Conservation (phyloP, 1,140 invertebrate species). For the Maniola jurtina region DNA sequence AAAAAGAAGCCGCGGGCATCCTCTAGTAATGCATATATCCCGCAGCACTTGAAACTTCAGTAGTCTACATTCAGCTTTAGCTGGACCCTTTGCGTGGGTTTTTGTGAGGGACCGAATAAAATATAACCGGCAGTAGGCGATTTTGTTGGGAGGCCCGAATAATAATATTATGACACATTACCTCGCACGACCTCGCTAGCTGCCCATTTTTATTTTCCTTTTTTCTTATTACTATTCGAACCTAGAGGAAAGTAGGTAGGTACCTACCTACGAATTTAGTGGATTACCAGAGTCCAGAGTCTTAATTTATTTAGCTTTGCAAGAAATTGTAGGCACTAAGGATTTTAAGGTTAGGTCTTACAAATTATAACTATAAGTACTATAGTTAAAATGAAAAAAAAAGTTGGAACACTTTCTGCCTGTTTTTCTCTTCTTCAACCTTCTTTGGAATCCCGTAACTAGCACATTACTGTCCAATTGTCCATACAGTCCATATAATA, state of each 20-base stretch:
- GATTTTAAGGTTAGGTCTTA: too few relatives aligned
- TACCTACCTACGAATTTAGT: slow-evolving; percentile 3
- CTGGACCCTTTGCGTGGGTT: slow-evolving; percentile 44
- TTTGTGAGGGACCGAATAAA: slow-evolving; percentile 61
- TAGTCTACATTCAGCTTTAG: slow-evolving; percentile 30
- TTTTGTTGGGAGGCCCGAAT: slow-evolving; percentile 56
- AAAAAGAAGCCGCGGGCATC: too few relatives aligned
- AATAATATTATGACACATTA: slow-evolving; percentile 77
- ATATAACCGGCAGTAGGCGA: slow-evolving; percentile 60
- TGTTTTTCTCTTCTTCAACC: too few relatives aligned
- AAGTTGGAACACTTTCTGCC: too few relatives aligned
- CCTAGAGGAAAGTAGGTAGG: neutral
- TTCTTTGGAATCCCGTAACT: too few relatives aligned
- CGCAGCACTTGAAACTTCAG: slow-evolving; percentile 22
- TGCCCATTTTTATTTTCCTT: slow-evolving; percentile 39
- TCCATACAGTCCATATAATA: too few relatives aligned
- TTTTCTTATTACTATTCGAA: slow-evolving; percentile 37
- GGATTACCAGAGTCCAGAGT: too few relatives aligned
- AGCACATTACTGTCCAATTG: too few relatives aligned
- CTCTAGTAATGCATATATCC: neutral
- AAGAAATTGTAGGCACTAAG: too few relatives aligned
- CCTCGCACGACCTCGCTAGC: slow-evolving; percentile 49
- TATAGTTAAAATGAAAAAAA: too few relatives aligned
- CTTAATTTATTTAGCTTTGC: too few relatives aligned
- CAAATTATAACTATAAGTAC: too few relatives aligned